Base-by-base conservation (phyloP, 2,888 invertebrate species). In the Hyles lineata region DNA sequence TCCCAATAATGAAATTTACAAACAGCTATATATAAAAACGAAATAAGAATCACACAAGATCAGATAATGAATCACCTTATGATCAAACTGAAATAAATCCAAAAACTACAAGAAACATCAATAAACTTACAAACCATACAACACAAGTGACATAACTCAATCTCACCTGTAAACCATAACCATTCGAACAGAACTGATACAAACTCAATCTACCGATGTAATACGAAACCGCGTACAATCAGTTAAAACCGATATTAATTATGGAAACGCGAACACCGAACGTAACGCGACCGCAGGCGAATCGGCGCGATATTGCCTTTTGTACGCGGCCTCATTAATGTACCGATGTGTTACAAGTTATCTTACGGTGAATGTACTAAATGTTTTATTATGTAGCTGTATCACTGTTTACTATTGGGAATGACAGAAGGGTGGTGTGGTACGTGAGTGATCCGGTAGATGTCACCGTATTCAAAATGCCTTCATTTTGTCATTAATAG, bases 231-330 rank as follows among this genome's bases (percentile, higher is more conserved):
- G 71, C 74, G 71, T 52, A 76, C 73, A 73, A 74, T 75, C 73
- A 70, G 73, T 77, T 77, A 76, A 70, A 74, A 77, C 76, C 76
- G 71, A 75, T 77, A 75, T 78, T 80, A 78, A 79, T 80, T 78
- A 78, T 77, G 76, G 61, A 78, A 77, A 78, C 76, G 72, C 71
- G 74, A 74, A 73, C 76, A 76, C 76, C 23, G 69, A 71, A 50
- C 72, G 70, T 76, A 72, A 74, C 72, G 55, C 55, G 71, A 76
- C 76, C 76, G 71, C 76, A 76, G 55, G 72, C 58, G 71, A 72
- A 74, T 73, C 72, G 72, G 50, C 59, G 67, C 61, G 61, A 70
- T 74, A 76, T 76, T 71, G 60, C 74, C 73, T 74, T 76, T 76
- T 76, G 76, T 74, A 72, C 69, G 25, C 70, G 63, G 25, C 58